phyloP scores from a whole-genome alignment of 2,113 vertebrate genomes.

The Bos indicus region DNA sequence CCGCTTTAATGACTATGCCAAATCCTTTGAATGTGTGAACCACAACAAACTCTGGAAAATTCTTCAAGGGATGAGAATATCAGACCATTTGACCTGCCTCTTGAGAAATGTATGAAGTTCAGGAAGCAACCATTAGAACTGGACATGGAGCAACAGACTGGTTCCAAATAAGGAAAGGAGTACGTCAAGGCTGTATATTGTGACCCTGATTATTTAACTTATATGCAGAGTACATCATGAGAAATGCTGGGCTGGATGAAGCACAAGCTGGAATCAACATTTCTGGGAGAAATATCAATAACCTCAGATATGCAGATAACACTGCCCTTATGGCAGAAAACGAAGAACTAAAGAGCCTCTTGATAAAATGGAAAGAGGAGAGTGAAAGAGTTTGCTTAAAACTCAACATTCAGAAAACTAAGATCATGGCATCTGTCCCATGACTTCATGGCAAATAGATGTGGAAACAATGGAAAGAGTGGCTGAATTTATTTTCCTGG shows the following conservation, averaged over 20 bases:
- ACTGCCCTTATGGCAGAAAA: neutral
- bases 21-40: neutral
- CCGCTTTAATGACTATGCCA: neutral
- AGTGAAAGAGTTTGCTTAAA: neutral
- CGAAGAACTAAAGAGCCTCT: accelerated
- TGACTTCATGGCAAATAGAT: neutral
- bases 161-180: neutral
- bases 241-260: neutral
- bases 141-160: neutral
- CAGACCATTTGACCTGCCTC: neutral
- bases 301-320: neutral
- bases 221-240: neutral
- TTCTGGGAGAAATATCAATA: neutral
- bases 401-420: neutral
- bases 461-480: neutral
- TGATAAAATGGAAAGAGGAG: neutral
- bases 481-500: neutral
- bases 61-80: neutral
- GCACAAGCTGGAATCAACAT: neutral
- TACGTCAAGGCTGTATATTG: neutral
- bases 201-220: neutral
- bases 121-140: neutral
- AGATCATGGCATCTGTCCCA: neutral
- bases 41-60: neutral
- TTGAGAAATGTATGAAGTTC: neutral